Evolutionary conservation across 1,140 invertebrate species (phyloP).

Genomic region (Ephestia elutella): DNA sequence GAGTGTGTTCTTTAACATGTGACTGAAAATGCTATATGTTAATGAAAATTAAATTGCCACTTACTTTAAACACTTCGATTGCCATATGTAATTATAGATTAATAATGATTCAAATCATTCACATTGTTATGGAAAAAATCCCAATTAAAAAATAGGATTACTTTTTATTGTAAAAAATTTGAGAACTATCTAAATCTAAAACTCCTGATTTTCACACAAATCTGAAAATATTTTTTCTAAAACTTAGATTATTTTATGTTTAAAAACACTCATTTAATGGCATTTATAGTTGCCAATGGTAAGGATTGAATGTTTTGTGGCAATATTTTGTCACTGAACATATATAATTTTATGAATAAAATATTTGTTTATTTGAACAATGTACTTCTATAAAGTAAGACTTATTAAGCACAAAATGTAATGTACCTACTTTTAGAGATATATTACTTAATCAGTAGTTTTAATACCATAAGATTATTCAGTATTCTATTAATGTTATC

Average conservation of each 20-base stretch:
- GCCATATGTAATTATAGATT: not conserved
- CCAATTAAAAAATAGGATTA: too few relatives aligned
- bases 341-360: not conserved
- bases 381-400: constrained; percentile 1
- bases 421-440: not conserved
- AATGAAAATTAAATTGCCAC: not conserved
- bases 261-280: too few relatives aligned
- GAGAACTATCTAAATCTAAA: too few relatives aligned
- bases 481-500: not conserved
- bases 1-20: not conserved
- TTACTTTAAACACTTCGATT: not conserved
- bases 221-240: too few relatives aligned
- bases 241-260: too few relatives aligned
- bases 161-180: too few relatives aligned
- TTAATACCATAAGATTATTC: not conserved
- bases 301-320: too few relatives aligned
- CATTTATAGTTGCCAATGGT: too few relatives aligned
- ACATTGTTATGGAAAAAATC: not conserved
- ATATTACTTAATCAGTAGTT: not conserved
- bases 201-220: too few relatives aligned
- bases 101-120: not conserved
- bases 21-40: not conserved
- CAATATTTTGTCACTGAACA: too few relatives aligned
- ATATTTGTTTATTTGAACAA: not conserved
- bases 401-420: constrained; percentile 1